Evolutionary conservation across 2,113 vertebrate species (phyloP), one percentile per base, ranked within the genome.

Genomic region (Rhineura floridana): DNA sequence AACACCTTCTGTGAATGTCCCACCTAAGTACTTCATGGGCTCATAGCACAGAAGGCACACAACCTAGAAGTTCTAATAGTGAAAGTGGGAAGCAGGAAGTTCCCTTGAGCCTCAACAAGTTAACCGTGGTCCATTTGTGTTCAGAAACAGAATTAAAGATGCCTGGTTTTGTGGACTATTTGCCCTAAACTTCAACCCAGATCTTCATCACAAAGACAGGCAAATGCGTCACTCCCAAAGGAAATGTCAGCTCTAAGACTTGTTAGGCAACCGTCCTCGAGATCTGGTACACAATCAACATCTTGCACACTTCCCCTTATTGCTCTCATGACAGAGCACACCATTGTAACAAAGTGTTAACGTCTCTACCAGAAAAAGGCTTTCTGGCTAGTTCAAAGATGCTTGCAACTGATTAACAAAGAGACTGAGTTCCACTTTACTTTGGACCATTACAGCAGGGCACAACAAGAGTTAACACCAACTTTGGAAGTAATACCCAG

Each of bases 281-380:
- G 84, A 87, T 70, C 89, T 85, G 87, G 69, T 89, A 87, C 82
- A 88, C 79, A 88, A 84, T 15, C 90, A 86, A 93, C 70, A 0
- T 90, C 39, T 86, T 90, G 87, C 77, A 90, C 82, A 46, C 91
- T 94, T 95, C 91, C 90, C 88, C 92, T 96, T 96, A 87, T 88
- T 89, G 91, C 85, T 87, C 88, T 0, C 11, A n/a, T 44, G 55
- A 50, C 28, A 65, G 76, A 86, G 89, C 80, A 52, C 13, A 85
- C 81, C 65, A 78, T 0, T 86, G 11, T 55, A 70, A 33, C 0
- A 59, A 19, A 13, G 3, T 12, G 28, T 39, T 42, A n/a, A 46
- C 19, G 23, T 8, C 0, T 19, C 1, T 15, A 17, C 69, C 72
- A 90, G 4, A 72, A 84, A 84, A 89, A 0, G 19, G 30, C 0